Conservation (phyloP, 2,797 vertebrate species). For the Tadarida brasiliensis region DNA sequence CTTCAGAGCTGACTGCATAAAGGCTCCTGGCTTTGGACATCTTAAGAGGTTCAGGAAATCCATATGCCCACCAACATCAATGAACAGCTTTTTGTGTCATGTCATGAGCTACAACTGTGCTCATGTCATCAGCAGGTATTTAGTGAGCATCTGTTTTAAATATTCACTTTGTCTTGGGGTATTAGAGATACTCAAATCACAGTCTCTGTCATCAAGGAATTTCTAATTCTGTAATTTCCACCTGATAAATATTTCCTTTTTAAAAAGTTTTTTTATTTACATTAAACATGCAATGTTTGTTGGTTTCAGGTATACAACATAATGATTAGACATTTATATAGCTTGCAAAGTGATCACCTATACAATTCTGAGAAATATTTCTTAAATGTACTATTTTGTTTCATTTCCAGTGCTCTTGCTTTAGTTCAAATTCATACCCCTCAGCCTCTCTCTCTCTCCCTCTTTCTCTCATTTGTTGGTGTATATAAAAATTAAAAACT, state of each 20-base stretch:
- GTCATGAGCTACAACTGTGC: neutral
- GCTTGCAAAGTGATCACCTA: neutral
- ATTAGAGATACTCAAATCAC: neutral
- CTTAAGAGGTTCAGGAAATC: neutral
- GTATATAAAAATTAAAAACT: neutral
- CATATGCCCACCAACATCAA: neutral
- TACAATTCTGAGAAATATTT: neutral
- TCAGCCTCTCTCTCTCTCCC: neutral
- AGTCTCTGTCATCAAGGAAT: neutral
- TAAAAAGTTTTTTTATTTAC: neutral
- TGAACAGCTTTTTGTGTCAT: neutral
- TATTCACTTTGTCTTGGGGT: neutral
- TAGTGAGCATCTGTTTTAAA: neutral
- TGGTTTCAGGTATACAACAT: neutral
- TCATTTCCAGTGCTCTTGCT: neutral
- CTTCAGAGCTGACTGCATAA: neutral
- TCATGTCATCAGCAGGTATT: neutral
- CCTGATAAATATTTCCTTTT: neutral
- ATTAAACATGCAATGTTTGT: neutral
- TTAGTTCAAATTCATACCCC: neutral
- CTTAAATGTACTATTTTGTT: neutral
- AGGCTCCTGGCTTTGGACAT: neutral
- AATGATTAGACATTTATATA: neutral
- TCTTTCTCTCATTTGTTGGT: neutral
- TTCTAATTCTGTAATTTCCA: neutral